Evolutionary conservation across 1,140 invertebrate species (phyloP).

Genomic region (Leguminivora glycinivorella): DNA sequence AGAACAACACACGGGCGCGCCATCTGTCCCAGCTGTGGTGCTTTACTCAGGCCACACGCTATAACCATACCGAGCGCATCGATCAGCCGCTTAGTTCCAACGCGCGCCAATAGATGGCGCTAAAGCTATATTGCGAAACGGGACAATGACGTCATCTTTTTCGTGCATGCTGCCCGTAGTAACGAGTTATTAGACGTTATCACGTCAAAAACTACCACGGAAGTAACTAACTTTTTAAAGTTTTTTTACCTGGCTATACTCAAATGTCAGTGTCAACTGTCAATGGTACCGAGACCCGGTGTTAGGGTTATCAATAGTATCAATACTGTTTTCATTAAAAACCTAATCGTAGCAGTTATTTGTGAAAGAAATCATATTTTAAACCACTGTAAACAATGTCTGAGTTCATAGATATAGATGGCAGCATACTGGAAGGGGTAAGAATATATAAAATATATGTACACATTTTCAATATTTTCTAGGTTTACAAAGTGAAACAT

Average conservation of each 20-base stretch:
- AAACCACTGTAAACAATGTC: slow-evolving; percentile 45
- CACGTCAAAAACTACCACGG: slow-evolving; percentile 23
- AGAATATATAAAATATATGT: slow-evolving; percentile 40
- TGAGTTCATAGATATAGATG: slow-evolving; percentile 80
- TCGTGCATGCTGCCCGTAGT: no score
- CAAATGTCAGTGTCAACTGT: not conserved
- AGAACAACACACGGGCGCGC: no score
- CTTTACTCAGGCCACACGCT: no score
- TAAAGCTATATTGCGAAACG: no score
- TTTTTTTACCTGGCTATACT: not conserved
- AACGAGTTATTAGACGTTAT: no score
- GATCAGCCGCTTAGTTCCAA: no score
- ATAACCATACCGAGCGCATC: no score
- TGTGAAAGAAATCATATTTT: not conserved
- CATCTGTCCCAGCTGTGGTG: no score
- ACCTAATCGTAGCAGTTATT: not conserved
- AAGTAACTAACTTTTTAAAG: slow-evolving; percentile 9
- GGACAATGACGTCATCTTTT: no score
- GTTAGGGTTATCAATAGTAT: not conserved
- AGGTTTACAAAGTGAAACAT: not conserved
- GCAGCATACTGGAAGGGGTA: slow-evolving; percentile 83
- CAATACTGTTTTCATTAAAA: not conserved
- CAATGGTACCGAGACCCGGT: not conserved
- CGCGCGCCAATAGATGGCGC: no score
- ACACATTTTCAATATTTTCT: not conserved